Conservation (phyloP, 2,888 invertebrate species). For the Sarcophaga caerulescens region DNA sequence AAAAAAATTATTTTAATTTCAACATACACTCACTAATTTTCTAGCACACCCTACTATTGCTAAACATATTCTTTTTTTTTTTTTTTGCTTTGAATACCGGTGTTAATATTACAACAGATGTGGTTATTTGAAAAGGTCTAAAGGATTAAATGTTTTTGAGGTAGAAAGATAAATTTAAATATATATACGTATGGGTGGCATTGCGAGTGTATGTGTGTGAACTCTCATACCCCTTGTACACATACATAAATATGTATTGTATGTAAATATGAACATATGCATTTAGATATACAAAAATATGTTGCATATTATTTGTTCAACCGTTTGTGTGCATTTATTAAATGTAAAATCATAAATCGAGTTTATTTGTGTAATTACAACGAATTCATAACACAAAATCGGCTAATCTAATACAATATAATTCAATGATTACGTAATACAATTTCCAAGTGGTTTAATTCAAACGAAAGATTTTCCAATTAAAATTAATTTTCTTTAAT, state of each 20-base stretch:
- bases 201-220: background rate
- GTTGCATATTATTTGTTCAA: background rate
- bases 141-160: slow-evolving; percentile 13
- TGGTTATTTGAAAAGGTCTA: background rate
- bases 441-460: background rate
- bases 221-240: no score
- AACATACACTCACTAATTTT: background rate
- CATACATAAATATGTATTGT: background rate
- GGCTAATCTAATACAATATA: slow-evolving; percentile 18
- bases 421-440: slow-evolving; percentile 14
- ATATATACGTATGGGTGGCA: background rate
- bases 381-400: slow-evolving; percentile 3
- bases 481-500: background rate
- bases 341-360: slow-evolving; percentile 2
- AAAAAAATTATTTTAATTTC: no score
- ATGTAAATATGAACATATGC: background rate
- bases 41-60: background rate
- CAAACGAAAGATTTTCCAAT: background rate
- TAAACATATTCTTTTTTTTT: background rate
- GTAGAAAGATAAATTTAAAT: background rate
- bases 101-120: background rate
- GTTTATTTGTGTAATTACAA: slow-evolving; percentile 10
- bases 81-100: background rate
- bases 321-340: background rate
- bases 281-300: background rate